Conservation (phyloP, 2,113 vertebrate genomes). For the Ciconia maguari region DNA sequence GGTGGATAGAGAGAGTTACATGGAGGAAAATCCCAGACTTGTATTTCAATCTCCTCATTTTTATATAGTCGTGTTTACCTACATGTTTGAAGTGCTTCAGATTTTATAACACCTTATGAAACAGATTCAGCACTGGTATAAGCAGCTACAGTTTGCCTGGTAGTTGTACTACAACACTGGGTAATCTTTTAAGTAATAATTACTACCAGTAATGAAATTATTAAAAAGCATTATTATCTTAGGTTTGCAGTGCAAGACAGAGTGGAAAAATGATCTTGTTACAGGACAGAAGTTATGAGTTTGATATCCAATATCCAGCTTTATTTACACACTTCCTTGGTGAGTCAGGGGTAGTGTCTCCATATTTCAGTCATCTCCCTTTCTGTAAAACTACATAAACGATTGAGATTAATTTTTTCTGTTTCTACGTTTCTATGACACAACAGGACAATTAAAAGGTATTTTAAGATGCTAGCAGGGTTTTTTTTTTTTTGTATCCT, state of each 20-base stretch:
- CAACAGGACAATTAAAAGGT: background rate
- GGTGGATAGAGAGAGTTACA: background rate
- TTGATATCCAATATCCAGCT: background rate
- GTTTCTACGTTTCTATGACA: background rate
- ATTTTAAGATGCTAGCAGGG: background rate
- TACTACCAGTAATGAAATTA: background rate
- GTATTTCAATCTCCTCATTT: background rate
- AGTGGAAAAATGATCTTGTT: background rate
- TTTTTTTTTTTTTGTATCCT: background rate
- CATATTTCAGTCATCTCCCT: background rate
- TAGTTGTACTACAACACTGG: background rate
- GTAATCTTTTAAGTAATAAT: background rate
- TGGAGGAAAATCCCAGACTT: background rate
- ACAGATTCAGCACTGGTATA: background rate
- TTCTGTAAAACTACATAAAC: background rate
- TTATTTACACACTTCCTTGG: background rate
- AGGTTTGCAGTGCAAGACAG: background rate
- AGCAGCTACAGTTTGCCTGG: background rate
- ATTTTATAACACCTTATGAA: background rate
- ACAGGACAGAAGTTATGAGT: background rate
- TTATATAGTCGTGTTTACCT: background rate
- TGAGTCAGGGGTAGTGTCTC: background rate
- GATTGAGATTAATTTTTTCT: background rate
- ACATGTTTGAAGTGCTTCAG: background rate
- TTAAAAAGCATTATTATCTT: background rate